Percentiles rank a stretch among this genome's conserved stretches.
phyloP scores from a whole-genome alignment of 2,888 invertebrate genomes.

The Pristionchus mayeri region DNA sequence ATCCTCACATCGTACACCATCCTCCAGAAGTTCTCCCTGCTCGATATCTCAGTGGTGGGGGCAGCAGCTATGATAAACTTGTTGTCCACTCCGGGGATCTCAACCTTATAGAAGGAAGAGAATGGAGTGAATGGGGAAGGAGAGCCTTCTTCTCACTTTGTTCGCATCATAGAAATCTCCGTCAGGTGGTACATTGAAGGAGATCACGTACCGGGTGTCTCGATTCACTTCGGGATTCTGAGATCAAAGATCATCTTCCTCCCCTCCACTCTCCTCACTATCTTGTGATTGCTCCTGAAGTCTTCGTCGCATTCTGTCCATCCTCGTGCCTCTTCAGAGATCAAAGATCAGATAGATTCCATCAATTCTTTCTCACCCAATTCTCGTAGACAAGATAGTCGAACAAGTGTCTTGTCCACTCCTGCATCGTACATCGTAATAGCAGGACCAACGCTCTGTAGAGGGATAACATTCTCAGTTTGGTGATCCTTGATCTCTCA shows the following conservation, averaged over 20 bases:
- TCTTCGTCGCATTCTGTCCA: background rate
- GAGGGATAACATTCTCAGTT: background rate
- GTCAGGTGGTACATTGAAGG: constrained; percentile 37
- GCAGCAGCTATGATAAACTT: constrained; percentile 35
- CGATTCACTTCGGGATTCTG: constrained; percentile 36
- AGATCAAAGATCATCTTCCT: constrained; percentile 8
- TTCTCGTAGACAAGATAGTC: background rate
- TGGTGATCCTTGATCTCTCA: constrained; percentile 8
- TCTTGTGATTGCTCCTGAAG: background rate
- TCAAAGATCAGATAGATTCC: constrained; percentile 1
- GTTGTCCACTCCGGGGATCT: constrained; percentile 3
- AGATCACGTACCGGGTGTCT: constrained; percentile 34
- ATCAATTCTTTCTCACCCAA: background rate
- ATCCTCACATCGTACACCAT: constrained; percentile 37
- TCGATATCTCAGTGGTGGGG: constrained; percentile 10
- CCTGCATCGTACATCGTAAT: background rate
- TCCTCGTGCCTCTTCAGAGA: background rate
- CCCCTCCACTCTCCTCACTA: background rate
- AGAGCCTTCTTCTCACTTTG: background rate
- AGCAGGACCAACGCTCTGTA: background rate
- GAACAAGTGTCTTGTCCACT: background rate
- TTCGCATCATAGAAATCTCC: constrained; percentile 40
- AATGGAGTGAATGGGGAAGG: background rate
- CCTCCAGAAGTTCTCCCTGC: constrained; percentile 39
- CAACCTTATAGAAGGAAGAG: background rate